Conservation (phyloP, 2,888 invertebrate genomes). For the Conops quadrifasciatus region DNA sequence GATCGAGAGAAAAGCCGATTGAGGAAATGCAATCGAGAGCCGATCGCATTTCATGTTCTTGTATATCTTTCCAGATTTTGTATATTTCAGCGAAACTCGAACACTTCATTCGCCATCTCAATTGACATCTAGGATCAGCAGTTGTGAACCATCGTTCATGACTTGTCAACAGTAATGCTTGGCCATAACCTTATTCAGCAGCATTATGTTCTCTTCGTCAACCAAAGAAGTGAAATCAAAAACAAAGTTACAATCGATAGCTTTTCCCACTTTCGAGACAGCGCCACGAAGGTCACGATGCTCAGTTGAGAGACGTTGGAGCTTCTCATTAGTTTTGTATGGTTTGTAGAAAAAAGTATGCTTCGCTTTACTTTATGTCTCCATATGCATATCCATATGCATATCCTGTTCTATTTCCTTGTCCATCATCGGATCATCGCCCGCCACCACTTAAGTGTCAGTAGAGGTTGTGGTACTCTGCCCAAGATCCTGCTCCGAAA, state of each 20-base stretch:
- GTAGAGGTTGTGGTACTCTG: conserved; percentile 50
- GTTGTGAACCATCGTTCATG: conserved; percentile 90
- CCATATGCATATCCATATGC: conserved; percentile 59
- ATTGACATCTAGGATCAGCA: conserved; percentile 67
- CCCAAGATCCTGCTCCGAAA: conserved; percentile 52
- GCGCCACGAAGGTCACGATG: conserved; percentile 78
- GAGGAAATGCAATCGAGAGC: conserved; percentile 92
- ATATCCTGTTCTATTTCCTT: conserved; percentile 51
- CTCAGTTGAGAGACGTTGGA: conserved; percentile 84
- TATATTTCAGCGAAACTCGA: conserved; percentile 78
- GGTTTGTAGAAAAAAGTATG: neutral
- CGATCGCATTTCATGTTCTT: conserved; percentile 80
- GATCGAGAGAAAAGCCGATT: neutral
- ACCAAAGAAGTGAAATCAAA: conserved; percentile 86
- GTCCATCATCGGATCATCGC: conserved; percentile 52
- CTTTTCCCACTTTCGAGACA: conserved; percentile 94
- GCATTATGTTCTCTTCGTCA: conserved; percentile 70
- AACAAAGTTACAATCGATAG: conserved; percentile 94
- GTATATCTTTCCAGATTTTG: conserved; percentile 86
- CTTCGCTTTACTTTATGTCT: conserved; percentile 52
- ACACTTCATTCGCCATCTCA: conserved; percentile 60
- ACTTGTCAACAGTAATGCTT: conserved; percentile 97
- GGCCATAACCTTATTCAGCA: conserved; percentile 89
- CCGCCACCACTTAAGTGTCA: conserved; percentile 54
- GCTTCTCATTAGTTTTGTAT: conserved; percentile 79